These are phyloP conservation scores for Euplagia quadripunctaria DNA, from an alignment of 2,888 invertebrate species.

Conservation along the genomic window DNA sequence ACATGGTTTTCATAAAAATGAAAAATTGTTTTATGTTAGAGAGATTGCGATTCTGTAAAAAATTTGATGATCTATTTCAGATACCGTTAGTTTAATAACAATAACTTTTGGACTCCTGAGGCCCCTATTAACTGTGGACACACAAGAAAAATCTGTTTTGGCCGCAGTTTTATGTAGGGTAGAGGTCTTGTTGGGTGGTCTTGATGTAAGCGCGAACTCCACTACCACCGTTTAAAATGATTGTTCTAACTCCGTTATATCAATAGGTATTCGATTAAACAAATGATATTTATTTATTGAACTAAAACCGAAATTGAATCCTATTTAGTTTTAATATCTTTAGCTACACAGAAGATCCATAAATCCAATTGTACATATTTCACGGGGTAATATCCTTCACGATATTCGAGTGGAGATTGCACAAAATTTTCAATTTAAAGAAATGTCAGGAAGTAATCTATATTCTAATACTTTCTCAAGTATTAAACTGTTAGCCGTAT, in stretches of 20 bases:
- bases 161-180: neutral
- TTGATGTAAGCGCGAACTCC: neutral
- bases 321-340: neutral
- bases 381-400: conserved; percentile 17
- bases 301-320: neutral
- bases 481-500: conserved; percentile 27
- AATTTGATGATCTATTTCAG: too few species aligned
- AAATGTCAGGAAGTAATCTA: conserved; percentile 21
- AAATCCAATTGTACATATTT: conserved; percentile 12
- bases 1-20: neutral
- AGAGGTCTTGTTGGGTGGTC: neutral
- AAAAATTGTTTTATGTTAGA: neutral
- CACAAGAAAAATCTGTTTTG: neutral
- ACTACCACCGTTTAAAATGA: neutral
- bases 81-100: neutral
- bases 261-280: neutral
- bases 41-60: neutral
- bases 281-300: too few species aligned
- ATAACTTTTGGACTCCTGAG: neutral
- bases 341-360: neutral
- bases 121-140: neutral
- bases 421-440: conserved; percentile 36
- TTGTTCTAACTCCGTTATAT: neutral
- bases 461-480: conserved; percentile 26
- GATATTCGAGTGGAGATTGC: conserved; percentile 18